Evolutionary conservation across 1,140 invertebrate genomes (phyloP), one percentile per base, ranked within the genome.

Genomic region (Rhagoletis pomonella): DNA sequence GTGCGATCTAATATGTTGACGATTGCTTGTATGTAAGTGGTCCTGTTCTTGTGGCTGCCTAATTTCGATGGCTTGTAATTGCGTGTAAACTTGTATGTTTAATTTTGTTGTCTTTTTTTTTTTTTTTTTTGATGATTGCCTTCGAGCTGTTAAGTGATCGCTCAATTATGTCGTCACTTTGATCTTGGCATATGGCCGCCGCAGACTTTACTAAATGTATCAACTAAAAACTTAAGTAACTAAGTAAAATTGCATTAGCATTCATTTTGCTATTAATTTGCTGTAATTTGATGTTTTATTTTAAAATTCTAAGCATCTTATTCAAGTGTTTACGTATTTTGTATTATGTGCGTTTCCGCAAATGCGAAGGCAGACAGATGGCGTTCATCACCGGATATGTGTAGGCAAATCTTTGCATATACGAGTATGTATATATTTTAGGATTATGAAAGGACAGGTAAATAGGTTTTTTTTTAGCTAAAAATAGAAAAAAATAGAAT

Each of bases 201-300:
- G 67, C 42, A n/a, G 73, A 55, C n/a, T 55, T 81, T 81, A 55
- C 47, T 81, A 81, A 29, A 29, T 29, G 29, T 55, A 6, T 17
- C n/a, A 29, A 81, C 47, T 81, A 58, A 81, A 17, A 81, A 81
- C n/a, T 7, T 50, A 55, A 55, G 44, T 10, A 81, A 55, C 9
- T 81, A 58, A 58, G 73, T 81, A 55, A 81, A 81, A 81, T 81
- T 81, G 47, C 73, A 55, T 81, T 81, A 81, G 73, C 47, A 81
- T 81, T 81, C 44, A 81, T 81, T 81, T 81, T 81, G 73, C 73
- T 81, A 81, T 81, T 81, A 81, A 81, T 81, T 81, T 81, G 73
- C 55, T 55, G 73, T 81, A 55, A 81, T 81, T 50, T 55, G 47
- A 81, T 81, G 73, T 17, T 81, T 55, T 81, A 81, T 55, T 81